phyloP scores from a whole-genome alignment of 2,888 invertebrate genomes.

The Meloe dianella region DNA sequence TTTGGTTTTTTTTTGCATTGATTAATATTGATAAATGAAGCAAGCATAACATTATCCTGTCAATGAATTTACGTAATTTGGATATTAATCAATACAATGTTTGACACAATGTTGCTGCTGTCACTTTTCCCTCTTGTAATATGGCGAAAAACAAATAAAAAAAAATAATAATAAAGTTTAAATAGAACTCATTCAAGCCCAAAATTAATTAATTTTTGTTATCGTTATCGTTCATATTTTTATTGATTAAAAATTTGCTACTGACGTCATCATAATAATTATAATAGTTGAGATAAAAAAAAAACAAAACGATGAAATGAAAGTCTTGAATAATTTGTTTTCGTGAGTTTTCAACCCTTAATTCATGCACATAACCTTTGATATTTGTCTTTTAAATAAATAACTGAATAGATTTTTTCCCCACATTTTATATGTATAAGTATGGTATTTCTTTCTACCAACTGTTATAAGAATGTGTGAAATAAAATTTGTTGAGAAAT shows the following conservation, averaged over 20 bases:
- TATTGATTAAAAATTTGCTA: conserved; percentile 18
- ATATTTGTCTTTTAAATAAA: too few relatives aligned
- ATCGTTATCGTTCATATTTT: conserved; percentile 19
- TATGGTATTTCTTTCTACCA: too few relatives aligned
- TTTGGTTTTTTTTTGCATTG: not conserved
- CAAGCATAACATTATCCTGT: conserved; percentile 5
- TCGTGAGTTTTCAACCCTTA: too few relatives aligned
- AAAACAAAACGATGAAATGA: too few relatives aligned
- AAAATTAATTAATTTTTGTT: conserved; percentile 28
- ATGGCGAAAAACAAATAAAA: not conserved
- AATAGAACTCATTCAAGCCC: conserved; percentile 21
- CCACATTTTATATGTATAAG: too few relatives aligned
- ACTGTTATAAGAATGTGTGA: not conserved
- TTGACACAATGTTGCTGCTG: not conserved
- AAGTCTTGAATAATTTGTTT: too few relatives aligned
- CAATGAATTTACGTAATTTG: conserved; percentile 12
- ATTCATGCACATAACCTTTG: too few relatives aligned
- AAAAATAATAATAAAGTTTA: not conserved
- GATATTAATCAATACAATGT: not conserved
- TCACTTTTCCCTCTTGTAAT: not conserved
- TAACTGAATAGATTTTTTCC: too few relatives aligned
- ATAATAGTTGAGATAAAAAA: too few relatives aligned
- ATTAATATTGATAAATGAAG: not conserved
- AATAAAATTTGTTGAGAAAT: not conserved
- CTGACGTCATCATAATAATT: too few relatives aligned